Conservation (phyloP, 2,888 invertebrate genomes). For the Drosophila cognata region DNA sequence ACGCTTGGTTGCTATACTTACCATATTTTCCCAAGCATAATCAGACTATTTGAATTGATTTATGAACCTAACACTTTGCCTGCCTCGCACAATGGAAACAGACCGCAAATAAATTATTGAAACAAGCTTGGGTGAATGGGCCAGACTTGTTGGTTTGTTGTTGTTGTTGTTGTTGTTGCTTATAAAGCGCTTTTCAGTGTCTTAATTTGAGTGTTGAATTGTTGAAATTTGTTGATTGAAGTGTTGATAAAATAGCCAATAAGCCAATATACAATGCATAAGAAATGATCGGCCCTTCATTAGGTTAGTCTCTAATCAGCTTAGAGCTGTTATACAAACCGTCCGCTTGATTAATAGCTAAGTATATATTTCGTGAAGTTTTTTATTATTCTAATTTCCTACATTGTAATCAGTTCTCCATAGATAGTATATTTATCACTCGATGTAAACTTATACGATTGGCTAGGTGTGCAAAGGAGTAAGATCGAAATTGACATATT, state of each 20-base stretch:
- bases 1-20: constrained; percentile 33
- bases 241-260: constrained; percentile 47
- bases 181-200: constrained; percentile 46
- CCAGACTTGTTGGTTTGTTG: constrained; percentile 11
- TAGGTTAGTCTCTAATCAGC: constrained; percentile 13
- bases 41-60: constrained; percentile 59
- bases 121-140: constrained; percentile 25
- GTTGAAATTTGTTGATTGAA: constrained; percentile 42
- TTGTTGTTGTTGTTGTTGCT: constrained; percentile 15
- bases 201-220: constrained; percentile 61
- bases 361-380: background rate
- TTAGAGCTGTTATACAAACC: background rate
- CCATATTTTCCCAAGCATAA: constrained; percentile 48
- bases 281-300: constrained; percentile 21
- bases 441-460: background rate
- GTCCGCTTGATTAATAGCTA: constrained; percentile 22
- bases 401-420: background rate
- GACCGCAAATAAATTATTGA: constrained; percentile 49
- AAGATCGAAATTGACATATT: background rate
- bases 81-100: constrained; percentile 26
- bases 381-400: background rate
- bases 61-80: constrained; percentile 64
- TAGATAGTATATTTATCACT: background rate
- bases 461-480: background rate
- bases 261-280: constrained; percentile 16